Percentiles rank a stretch among this genome's conserved stretches.
phyloP scores from a whole-genome alignment of 2,797 vertebrate genomes.

The Sciurus carolinensis region DNA sequence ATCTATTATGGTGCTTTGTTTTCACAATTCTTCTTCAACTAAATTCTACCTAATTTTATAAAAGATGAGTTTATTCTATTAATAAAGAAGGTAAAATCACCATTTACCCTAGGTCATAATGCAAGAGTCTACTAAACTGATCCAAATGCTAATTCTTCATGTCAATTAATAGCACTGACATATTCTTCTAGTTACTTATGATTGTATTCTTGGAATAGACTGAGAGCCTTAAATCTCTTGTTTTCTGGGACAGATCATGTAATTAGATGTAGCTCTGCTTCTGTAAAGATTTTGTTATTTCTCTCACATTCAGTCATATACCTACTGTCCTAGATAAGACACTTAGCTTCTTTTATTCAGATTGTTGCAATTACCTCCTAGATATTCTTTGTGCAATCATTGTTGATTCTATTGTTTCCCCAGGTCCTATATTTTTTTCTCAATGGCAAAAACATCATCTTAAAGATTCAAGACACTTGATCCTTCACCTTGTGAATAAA shows the following conservation, averaged over 20 bases:
- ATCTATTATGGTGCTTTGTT: neutral
- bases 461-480: neutral
- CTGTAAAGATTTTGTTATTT: neutral
- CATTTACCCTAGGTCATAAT: accelerated
- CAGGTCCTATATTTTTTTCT: neutral
- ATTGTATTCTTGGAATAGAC: neutral
- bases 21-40: neutral
- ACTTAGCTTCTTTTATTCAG: neutral
- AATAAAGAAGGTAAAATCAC: neutral
- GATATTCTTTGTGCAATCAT: neutral
- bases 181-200: neutral
- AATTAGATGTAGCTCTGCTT: neutral
- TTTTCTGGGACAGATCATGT: neutral
- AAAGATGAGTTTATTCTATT: neutral
- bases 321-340: neutral
- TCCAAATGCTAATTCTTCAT: neutral
- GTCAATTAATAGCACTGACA: neutral
- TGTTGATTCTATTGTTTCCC: neutral
- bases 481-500: neutral
- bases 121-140: neutral
- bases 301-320: neutral
- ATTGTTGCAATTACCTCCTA: neutral
- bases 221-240: neutral
- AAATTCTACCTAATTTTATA: neutral
- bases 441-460: neutral